Evolutionary conservation across 2,888 invertebrate genomes (phyloP).

Genomic region (Orthosia gracilis): DNA sequence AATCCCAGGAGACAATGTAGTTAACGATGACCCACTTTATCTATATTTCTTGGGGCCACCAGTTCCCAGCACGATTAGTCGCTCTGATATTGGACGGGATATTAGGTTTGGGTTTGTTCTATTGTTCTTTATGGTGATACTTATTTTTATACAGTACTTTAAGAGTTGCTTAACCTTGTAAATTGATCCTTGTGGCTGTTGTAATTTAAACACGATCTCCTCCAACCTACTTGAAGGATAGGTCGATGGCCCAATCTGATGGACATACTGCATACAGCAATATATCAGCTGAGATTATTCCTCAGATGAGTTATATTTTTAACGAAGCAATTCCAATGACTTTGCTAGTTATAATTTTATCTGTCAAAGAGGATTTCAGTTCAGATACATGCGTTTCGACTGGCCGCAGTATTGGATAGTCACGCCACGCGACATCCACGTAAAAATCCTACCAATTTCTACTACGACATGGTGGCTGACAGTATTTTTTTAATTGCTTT

Average conservation of each 20-base stretch:
- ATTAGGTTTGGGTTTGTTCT: slow-evolving; percentile 64
- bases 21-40: slow-evolving; percentile 86
- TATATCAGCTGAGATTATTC: too few species aligned
- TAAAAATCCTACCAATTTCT: slow-evolving; percentile 34
- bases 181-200: too few species aligned
- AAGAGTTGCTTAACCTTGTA: too few species aligned
- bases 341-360: not conserved
- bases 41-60: slow-evolving; percentile 74
- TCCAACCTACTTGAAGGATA: too few species aligned
- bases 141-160: slow-evolving; percentile 8
- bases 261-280: too few species aligned
- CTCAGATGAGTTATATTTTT: too few species aligned
- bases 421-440: slow-evolving; percentile 12
- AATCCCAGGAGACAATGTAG: slow-evolving; percentile 83
- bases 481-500: slow-evolving; percentile 48
- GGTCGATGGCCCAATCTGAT: too few species aligned
- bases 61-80: slow-evolving; percentile 72
- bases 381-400: slow-evolving; percentile 4
- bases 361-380: slow-evolving; percentile 1
- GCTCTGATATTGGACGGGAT: slow-evolving; percentile 70
- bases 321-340: too few species aligned
- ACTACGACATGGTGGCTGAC: slow-evolving; percentile 14
- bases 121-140: slow-evolving; percentile 25
- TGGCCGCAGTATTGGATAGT: slow-evolving; percentile 2
- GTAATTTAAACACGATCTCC: too few species aligned